Base-by-base conservation (phyloP, 2,113 vertebrate species). In the Sialia sialis region DNA sequence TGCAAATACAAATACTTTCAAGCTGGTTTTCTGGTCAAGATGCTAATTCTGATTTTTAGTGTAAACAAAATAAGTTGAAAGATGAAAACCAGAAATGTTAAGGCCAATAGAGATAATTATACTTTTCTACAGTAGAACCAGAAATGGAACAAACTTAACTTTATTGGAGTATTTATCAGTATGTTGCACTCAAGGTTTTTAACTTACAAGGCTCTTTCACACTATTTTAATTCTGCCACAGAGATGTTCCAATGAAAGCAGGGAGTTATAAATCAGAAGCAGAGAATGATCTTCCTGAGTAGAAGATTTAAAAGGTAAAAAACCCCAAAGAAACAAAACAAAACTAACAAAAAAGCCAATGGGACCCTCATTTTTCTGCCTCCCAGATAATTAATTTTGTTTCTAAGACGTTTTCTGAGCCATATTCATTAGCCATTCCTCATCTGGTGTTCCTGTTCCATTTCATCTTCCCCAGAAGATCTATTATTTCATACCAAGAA, bases 121-220 rank as follows among this genome's bases (percentile, higher is more conserved):
- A 49, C 34, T 66, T 87, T 75, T 56, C 48, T 85, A 48, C 43
- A 59, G 27, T 41, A 68, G 36, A 87, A 74, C 3, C 38, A 91
- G 62, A 91, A 95, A 89, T 66, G 19, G 58, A 87, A 77, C 34
- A 82, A 94, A 80, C 34, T 86, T 80, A 84, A 67, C 26, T 92
- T 87, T 58, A 76, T 43, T 94, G 32, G 26, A 46, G 67, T 79
- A 87, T 95, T 87, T 92, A 85, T 93, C 46, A 79, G 41, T 39
- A 46, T 32, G 55, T 66, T 87, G 75, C 94, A 82, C 12, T 89
- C 70, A 83, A 84, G 58, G 63, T 58, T 94, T 94, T 76, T 75
- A 79, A 87, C 89, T 91, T 89, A 69, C 66, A 75, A 83, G 49
- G 30, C 46, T 64, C 16, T 82, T 89, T 79, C 72, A 89, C 43